Conservation (phyloP, 2,113 vertebrate species). For the Psilopsiagon aurifrons region DNA sequence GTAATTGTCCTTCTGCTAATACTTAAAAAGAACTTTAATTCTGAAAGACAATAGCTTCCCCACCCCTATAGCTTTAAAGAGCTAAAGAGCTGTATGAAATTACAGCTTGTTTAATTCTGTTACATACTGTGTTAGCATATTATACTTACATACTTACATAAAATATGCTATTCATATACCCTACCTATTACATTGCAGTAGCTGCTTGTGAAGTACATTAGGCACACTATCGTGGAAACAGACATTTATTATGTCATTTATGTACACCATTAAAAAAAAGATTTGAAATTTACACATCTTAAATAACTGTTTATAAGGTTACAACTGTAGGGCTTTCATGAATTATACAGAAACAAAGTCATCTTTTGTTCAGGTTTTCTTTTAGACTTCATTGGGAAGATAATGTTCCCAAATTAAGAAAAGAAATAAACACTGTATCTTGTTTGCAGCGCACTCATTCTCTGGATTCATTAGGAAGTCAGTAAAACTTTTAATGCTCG, state of each 20-base stretch:
- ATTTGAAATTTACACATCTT: conserved; percentile 47
- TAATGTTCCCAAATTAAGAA: not conserved
- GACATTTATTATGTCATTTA: conserved; percentile 46
- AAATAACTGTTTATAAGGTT: conserved; percentile 39
- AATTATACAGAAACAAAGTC: conserved; percentile 12
- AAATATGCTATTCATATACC: conserved; percentile 53
- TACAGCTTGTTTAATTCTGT: conserved; percentile 43
- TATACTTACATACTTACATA: conserved; percentile 50
- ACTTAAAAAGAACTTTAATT: conserved; percentile 39
- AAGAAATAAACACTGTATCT: not conserved
- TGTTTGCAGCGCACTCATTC: not conserved
- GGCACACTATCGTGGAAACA: conserved; percentile 14
- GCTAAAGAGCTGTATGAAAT: conserved; percentile 28
- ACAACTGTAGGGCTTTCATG: not conserved
- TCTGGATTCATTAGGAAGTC: not conserved
- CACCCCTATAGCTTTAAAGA: not conserved
- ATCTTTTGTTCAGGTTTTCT: conserved; percentile 9
- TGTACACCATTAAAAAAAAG: conserved; percentile 46
- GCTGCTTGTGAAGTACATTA: conserved; percentile 31
- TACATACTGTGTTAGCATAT: conserved; percentile 31
- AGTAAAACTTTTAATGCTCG: conserved; percentile 4
- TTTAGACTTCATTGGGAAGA: conserved; percentile 25
- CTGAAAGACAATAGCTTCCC: conserved; percentile 29
- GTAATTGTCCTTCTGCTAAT: not conserved
- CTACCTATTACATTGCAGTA: conserved; percentile 38